phyloP scores from a whole-genome alignment of 2,888 invertebrate genomes.

The Tuberolachnus salignus region DNA sequence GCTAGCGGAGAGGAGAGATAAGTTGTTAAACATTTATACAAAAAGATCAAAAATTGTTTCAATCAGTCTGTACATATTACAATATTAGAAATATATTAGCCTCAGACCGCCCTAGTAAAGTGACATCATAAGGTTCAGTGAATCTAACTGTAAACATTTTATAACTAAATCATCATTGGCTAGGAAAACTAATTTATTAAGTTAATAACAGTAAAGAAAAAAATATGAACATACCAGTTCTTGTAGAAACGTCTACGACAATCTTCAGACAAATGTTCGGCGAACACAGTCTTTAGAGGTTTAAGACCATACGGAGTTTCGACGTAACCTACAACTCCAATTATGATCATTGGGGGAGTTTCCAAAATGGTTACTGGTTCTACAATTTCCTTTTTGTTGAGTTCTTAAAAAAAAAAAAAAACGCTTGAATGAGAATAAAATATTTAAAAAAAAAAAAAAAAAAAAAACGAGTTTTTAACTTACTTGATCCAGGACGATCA shows the following conservation, averaged over 20 bases:
- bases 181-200: slow-evolving; percentile 48
- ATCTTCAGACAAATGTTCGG: slow-evolving; percentile 98
- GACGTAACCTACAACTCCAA: slow-evolving; percentile 98
- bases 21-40: neutral
- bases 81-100: slow-evolving; percentile 1
- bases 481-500: slow-evolving; percentile 97
- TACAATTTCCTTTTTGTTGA: slow-evolving; percentile 99
- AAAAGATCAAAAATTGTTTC: neutral
- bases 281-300: slow-evolving; percentile 95
- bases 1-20: slow-evolving; percentile 57
- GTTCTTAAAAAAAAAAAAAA: slow-evolving; percentile 71
- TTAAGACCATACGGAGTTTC: slow-evolving; percentile 97
- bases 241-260: slow-evolving; percentile 99
- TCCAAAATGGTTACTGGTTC: slow-evolving; percentile 98
- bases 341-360: slow-evolving; percentile 96
- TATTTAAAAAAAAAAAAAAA: neutral
- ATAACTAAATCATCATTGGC: slow-evolving; percentile 58
- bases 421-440: neutral
- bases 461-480: slow-evolving; percentile 68
- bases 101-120: slow-evolving; percentile 66
- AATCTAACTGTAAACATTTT: slow-evolving; percentile 57
- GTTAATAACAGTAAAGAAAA: neutral
- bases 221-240: slow-evolving; percentile 89
- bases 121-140: slow-evolving; percentile 54
- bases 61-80: neutral